Base-by-base conservation (phyloP, 2,888 invertebrate species). In the Pyrgus malvae region DNA sequence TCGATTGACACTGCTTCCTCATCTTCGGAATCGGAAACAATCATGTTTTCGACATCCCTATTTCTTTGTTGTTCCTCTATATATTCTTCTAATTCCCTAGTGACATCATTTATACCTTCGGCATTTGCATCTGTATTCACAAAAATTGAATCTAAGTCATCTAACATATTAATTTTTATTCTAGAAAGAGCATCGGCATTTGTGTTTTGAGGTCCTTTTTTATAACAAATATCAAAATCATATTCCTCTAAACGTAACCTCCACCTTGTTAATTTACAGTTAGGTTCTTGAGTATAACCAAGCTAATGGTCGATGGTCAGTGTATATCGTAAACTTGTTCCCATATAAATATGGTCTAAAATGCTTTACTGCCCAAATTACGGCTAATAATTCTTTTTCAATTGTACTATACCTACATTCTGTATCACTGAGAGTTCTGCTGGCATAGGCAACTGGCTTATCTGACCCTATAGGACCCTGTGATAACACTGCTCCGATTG, bases 161-260 rank as follows among this genome's bases (percentile, higher is more conserved):
- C 48, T 48, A 56, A 35, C 1, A 38, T 19, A 23, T 61, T 59
- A 29, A 66, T 8, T 42, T 49, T 50, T 4, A 64, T 58, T 8
- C 64, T 31, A 0, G 65, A 64, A 7, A 66, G 45, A 3, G 66
- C 63, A 9, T 60, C 58, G 1, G 58, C 60, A 9, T 60, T 60
- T 2, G 27, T 37, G 9, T 58, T 57, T 17, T 54, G 57, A 8
- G 40, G 44, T 0, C 59, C 54, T 2, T 57, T 51, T 45, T 48
- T 55, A n/a, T 58, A 14, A 11, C 8, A 23, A 17, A 61, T 49
- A 2, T 44, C 44, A 19, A 17, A 44, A 5, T 31, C 17, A 44
- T 17, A 44, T 4, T 44, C 27, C 19, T 16, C 14, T 9, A 44
- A 17, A n/a, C 27, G 29, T 3, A 44, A 31, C 19, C 19, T 19